Evolutionary conservation across 1,140 invertebrate genomes (phyloP).

Genomic region (Caenorhabditis tropicalis): DNA sequence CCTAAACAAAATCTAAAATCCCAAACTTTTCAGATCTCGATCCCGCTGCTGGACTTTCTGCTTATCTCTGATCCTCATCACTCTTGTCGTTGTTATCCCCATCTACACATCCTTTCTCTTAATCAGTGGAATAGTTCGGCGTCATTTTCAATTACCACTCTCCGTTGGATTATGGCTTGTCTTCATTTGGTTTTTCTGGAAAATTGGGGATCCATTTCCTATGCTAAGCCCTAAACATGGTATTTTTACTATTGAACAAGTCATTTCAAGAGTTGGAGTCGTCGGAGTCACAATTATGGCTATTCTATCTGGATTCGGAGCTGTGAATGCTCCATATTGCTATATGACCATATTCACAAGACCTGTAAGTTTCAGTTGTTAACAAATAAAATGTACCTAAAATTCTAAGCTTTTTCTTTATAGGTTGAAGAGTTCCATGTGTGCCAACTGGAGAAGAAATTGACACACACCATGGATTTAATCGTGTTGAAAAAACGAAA

Average conservation of each 20-base stretch:
- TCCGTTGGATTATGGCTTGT: conserved; percentile 86
- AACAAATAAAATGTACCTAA: too few relatives aligned
- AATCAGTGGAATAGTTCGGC: conserved; percentile 6
- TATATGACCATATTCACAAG: conserved; percentile 98
- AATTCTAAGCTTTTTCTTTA: background rate
- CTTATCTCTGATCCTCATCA: conserved; percentile 77
- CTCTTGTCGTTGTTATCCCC: conserved; percentile 94
- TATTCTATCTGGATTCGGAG: conserved; percentile 96
- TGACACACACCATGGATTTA: conserved; percentile 95
- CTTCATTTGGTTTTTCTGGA: conserved; percentile 97
- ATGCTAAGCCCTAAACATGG: conserved; percentile 92
- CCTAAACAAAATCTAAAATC: background rate
- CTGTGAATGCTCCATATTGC: conserved; percentile 98
- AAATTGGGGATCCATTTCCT: conserved; percentile 97
- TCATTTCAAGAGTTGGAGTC: conserved; percentile 91
- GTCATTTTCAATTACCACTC: conserved; percentile 81
- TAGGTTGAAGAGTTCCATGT: conserved; percentile 79
- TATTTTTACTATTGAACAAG: conserved; percentile 89
- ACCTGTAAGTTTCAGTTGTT: conserved; percentile 82
- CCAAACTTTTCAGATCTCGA: background rate
- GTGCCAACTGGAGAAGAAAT: conserved; percentile 84
- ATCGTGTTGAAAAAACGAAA: conserved; percentile 94
- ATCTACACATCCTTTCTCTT: conserved; percentile 79
- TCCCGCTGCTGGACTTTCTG: conserved; percentile 23
- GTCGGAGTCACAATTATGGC: conserved; percentile 99